Base-by-base conservation (phyloP, 2,888 invertebrate species). In the Drosophila aldrichi region DNA sequence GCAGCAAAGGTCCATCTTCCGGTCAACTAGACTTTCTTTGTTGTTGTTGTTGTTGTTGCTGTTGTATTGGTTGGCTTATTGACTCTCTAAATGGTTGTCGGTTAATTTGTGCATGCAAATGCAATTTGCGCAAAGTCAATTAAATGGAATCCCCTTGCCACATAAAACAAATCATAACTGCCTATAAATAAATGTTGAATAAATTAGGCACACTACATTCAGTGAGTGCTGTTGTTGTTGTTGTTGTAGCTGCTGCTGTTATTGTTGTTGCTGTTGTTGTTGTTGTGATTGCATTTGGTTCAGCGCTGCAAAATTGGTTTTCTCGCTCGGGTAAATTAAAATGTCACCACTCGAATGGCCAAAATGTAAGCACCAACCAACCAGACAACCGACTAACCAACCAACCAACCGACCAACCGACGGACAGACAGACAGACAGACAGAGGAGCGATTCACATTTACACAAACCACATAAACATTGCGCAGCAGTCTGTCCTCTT, bases 281-380 rank as follows among this genome's bases (percentile, higher is more conserved):
- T 54, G 25, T 52, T 59, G 38, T 77, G 55, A 36, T 69, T 72
- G 64, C 71, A 63, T 70, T 82, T 65, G 77, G 79, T 73, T 77
- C 66, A 67, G 66, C 72, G 77, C 69, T 74, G 63, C 70, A 66
- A 88, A 84, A 88, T 88, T 86, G 81, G 87, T 88, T 86, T 84
- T 83, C 83, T 79, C 87, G 84, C 81, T 79, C 72, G 84, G 79
- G 72, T 83, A 88, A 86, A 86, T 86, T 88, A 86, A 88, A 86
- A 86, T 85, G 88, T 86, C 85, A 84, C 79, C 86, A 82, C 77
- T 74, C 69, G 72, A 79, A 81, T 81, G 76, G 66, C 68, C 81
- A 67, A 80, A 84, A 85, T 70, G 69, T 72, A 68, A 72, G 72
- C 70, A 74, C 49, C 62, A 48, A 66, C 63, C 66, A 62, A 51